Evolutionary conservation across 1,140 invertebrate species (phyloP).

Genomic region (Pogonomyrmex barbatus): DNA sequence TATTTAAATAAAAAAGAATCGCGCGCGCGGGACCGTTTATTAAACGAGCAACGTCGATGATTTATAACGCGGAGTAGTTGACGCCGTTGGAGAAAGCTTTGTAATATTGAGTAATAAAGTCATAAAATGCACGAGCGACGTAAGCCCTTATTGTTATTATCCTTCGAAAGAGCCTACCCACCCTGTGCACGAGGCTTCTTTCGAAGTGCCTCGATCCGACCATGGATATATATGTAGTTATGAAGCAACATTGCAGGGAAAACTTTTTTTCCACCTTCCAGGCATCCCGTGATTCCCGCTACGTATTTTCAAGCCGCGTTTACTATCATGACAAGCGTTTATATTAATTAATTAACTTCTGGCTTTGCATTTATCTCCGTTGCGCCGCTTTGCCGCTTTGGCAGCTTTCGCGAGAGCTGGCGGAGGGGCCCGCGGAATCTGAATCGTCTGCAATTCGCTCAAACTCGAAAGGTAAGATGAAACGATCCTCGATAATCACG

Average conservation of each 20-base stretch:
- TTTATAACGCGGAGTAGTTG: not conserved
- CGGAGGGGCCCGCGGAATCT: not conserved
- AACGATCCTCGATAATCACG: slow-evolving; percentile 36
- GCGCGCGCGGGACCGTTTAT: not conserved
- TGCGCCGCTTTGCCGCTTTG: slow-evolving; percentile 19
- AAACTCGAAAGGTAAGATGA: slow-evolving; percentile 29
- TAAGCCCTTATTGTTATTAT: not conserved
- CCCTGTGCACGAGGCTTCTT: not conserved
- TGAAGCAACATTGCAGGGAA: slow-evolving; percentile 23
- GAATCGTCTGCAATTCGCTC: not conserved
- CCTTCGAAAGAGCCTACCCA: not conserved
- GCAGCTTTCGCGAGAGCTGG: not conserved
- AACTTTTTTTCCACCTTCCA: slow-evolving; percentile 41
- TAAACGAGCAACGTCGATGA: not conserved
- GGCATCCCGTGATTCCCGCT: slow-evolving; percentile 27
- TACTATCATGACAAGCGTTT: slow-evolving; percentile 46
- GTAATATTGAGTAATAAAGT: not conserved
- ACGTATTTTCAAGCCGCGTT: slow-evolving; percentile 40
- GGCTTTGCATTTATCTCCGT: slow-evolving; percentile 2
- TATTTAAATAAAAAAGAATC: slow-evolving; percentile 13
- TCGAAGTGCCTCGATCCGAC: slow-evolving; percentile 2
- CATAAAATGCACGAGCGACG: not conserved
- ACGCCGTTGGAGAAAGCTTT: not conserved
- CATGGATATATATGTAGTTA: slow-evolving; percentile 40
- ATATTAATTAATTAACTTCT: slow-evolving; percentile 55